Percentiles rank a stretch among this genome's conserved stretches.
Evolutionary conservation across 35 echinoderm and acorn worm species (phyloP).

Genomic region (Hemicentrotus pulcherrimus): DNA sequence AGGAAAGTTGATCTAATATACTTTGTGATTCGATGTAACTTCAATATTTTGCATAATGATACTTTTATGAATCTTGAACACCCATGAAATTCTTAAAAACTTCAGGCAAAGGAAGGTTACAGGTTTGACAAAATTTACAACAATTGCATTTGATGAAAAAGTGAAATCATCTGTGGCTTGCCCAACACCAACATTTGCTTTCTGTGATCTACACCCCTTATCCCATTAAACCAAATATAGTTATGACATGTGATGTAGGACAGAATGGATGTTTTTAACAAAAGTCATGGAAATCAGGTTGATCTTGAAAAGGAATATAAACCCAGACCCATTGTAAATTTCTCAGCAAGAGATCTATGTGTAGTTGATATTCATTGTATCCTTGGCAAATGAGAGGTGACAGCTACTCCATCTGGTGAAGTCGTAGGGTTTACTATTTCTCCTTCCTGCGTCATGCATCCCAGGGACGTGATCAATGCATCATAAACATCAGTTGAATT

Average conservation of each 20-base stretch:
- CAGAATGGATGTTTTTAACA: neutral
- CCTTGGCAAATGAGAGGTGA: neutral
- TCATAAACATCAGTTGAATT: neutral
- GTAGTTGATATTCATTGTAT: neutral
- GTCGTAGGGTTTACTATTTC: neutral
- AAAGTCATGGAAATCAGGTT: neutral
- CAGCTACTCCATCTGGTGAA: neutral
- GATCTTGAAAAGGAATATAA: neutral
- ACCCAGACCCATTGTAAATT: neutral
- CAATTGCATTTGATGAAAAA: too few species aligned
- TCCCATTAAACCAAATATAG: neutral
- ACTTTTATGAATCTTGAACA: neutral
- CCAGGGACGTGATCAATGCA: neutral
- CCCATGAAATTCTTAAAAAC: too few species aligned
- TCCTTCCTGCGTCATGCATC: neutral
- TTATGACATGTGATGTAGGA: neutral
- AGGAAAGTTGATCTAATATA: too few species aligned
- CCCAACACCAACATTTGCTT: neutral
- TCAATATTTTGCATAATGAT: neutral
- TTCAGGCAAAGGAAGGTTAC: too few species aligned
- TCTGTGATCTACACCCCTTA: neutral
- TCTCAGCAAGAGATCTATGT: neutral
- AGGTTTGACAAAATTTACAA: too few species aligned
- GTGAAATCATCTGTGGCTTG: neutral
- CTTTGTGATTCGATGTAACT: too few species aligned